A percentile compares a stretch with the other conserved stretches of the same genome.
Conservation (phyloP, 2,888 invertebrate genomes). For the Hydraecia micacea region DNA sequence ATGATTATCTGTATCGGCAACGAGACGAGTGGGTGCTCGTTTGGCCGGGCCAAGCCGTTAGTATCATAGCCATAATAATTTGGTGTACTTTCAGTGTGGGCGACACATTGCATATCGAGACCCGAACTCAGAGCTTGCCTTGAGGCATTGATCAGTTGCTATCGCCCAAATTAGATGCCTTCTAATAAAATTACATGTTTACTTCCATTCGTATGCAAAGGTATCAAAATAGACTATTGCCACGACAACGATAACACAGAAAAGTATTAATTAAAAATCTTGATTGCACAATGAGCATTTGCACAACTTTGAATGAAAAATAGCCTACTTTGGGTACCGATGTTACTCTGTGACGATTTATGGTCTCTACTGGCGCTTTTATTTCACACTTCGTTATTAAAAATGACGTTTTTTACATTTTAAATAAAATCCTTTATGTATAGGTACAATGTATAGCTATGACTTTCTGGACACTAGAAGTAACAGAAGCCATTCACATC, state of each 20-base stretch:
- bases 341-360: neutral
- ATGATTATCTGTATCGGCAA: slow-evolving; percentile 92
- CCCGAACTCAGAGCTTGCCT: neutral
- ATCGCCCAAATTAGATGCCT: neutral
- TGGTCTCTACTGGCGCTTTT: neutral
- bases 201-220: neutral
- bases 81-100: neutral
- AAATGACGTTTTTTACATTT: neutral
- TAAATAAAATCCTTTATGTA: slow-evolving; percentile 55
- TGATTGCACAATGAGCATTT: neutral
- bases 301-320: neutral
- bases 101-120: neutral
- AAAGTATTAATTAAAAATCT: neutral
- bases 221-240: neutral
- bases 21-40: slow-evolving; percentile 95
- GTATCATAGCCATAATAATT: slow-evolving; percentile 49
- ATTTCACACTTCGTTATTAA: neutral
- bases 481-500: slow-evolving; percentile 94
- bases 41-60: slow-evolving; percentile 97
- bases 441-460: slow-evolving; percentile 95
- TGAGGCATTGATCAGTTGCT: neutral
- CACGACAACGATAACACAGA: neutral
- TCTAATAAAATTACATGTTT: neutral
- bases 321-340: neutral
- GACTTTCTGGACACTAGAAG: slow-evolving; percentile 97